Conservation (phyloP, 1,140 invertebrate genomes). For the Brachionus calyciflorus region DNA sequence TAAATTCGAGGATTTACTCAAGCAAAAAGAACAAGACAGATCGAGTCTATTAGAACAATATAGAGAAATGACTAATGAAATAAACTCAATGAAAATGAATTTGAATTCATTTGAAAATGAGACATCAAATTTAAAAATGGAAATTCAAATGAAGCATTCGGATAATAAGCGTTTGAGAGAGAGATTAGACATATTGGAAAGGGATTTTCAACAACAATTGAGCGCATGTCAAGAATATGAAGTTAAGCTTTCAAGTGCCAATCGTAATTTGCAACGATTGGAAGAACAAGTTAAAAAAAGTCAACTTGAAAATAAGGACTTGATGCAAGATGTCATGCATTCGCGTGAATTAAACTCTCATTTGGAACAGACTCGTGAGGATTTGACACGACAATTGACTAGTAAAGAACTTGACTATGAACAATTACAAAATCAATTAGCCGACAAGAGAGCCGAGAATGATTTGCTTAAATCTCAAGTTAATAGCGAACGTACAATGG, state of each 20-base stretch:
- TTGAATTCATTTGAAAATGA: constrained; percentile 59
- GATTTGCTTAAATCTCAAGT: constrained; percentile 55
- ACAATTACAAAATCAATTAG: constrained; percentile 54
- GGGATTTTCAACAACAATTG: constrained; percentile 57
- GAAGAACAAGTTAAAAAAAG: constrained; percentile 55
- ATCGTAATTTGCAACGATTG: constrained; percentile 53
- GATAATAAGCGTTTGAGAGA: constrained; percentile 56
- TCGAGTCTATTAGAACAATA: constrained; percentile 59
- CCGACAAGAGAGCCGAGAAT: constrained; percentile 56
- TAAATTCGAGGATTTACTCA: constrained; percentile 56
- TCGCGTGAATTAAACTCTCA: constrained; percentile 56
- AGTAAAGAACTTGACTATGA: constrained; percentile 57
- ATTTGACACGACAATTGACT: constrained; percentile 55
- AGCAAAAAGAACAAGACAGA: constrained; percentile 59
- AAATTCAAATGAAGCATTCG: constrained; percentile 58
- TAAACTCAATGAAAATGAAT: constrained; percentile 56
- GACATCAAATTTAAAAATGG: constrained; percentile 56
- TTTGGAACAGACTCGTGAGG: constrained; percentile 58
- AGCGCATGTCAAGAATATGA: constrained; percentile 57
- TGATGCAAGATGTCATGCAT: constrained; percentile 56
- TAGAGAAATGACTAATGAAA: constrained; percentile 55
- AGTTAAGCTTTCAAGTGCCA: constrained; percentile 57
- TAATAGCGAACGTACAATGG: constrained; percentile 51
- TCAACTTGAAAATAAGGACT: constrained; percentile 55
- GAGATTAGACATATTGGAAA: constrained; percentile 56